Conservation (phyloP, 2,888 invertebrate species). For the Pristionchus entomophagus region DNA sequence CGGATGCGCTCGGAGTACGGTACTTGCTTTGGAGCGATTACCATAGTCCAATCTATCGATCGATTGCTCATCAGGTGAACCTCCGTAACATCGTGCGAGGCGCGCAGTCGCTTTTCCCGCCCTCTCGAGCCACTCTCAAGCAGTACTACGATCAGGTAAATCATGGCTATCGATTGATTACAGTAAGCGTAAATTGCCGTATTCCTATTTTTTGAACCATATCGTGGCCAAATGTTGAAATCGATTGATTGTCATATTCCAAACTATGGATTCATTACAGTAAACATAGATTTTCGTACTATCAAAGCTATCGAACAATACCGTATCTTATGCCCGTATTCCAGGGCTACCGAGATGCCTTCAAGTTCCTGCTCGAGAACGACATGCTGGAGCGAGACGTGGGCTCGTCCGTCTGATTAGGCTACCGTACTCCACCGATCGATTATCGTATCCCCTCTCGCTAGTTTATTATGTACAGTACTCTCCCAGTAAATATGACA, state of each 20-base stretch:
- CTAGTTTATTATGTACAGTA: constrained; percentile 10
- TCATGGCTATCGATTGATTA: not conserved
- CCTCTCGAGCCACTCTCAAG: constrained; percentile 69
- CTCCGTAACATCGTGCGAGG: constrained; percentile 74
- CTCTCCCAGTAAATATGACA: too few relatives aligned
- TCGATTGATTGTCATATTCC: not conserved
- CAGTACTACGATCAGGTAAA: constrained; percentile 71
- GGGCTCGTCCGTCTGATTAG: constrained; percentile 33
- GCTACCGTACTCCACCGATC: constrained; percentile 1
- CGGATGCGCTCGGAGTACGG: too few relatives aligned
- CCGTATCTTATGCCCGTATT: not conserved
- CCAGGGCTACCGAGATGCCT: constrained; percentile 75
- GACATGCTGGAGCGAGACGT: constrained; percentile 58
- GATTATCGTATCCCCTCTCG: not conserved
- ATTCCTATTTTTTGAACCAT: too few relatives aligned
- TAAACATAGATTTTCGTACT: not conserved
- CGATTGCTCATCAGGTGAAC: too few relatives aligned
- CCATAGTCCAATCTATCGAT: too few relatives aligned
- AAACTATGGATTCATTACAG: not conserved
- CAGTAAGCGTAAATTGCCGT: too few relatives aligned
- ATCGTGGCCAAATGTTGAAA: not conserved
- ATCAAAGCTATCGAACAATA: not conserved
- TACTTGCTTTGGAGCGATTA: too few relatives aligned
- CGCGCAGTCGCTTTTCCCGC: constrained; percentile 77
- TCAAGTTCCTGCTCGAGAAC: constrained; percentile 73